Percentiles rank a stretch among this genome's conserved stretches.
Evolutionary conservation across 2,888 invertebrate species (phyloP).

Genomic region (Eupithecia subfuscata): DNA sequence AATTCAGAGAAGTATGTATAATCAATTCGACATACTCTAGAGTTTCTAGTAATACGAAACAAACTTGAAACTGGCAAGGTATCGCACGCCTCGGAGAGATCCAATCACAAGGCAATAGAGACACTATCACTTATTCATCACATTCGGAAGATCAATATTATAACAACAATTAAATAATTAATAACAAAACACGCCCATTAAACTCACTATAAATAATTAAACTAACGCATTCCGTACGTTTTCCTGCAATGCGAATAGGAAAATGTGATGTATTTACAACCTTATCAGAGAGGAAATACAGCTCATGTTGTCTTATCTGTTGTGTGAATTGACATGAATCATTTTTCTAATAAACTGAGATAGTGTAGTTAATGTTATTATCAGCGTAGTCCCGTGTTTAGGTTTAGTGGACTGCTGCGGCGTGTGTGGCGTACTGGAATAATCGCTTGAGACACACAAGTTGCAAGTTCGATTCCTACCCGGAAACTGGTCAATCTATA

Average conservation of each 20-base stretch:
- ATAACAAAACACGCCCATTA: not conserved
- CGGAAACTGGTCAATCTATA: not conserved
- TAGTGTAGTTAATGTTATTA: not conserved
- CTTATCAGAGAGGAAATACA: conserved; percentile 16
- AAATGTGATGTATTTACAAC: conserved; percentile 13
- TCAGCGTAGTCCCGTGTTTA: not conserved
- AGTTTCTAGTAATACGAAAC: too few relatives aligned
- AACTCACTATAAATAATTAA: not conserved
- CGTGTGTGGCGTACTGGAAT: not conserved
- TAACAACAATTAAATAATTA: not conserved
- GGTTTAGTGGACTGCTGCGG: not conserved
- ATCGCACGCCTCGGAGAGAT: too few relatives aligned
- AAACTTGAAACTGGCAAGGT: too few relatives aligned
- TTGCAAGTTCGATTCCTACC: not conserved
- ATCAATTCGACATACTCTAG: too few relatives aligned
- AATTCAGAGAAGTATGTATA: too few relatives aligned
- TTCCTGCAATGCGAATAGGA: conserved; percentile 17
- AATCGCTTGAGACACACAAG: not conserved
- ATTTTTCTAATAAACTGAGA: conserved; percentile 5
- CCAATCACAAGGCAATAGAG: too few relatives aligned
- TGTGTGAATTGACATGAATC: conserved; percentile 24
- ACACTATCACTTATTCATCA: not conserved
- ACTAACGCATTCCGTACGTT: not conserved
- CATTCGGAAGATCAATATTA: not conserved
- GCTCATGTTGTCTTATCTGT: conserved; percentile 13